Evolutionary conservation across 2,113 vertebrate species (phyloP), one percentile per base, ranked within the genome.

Genomic region (Cinclus mexicanus): DNA sequence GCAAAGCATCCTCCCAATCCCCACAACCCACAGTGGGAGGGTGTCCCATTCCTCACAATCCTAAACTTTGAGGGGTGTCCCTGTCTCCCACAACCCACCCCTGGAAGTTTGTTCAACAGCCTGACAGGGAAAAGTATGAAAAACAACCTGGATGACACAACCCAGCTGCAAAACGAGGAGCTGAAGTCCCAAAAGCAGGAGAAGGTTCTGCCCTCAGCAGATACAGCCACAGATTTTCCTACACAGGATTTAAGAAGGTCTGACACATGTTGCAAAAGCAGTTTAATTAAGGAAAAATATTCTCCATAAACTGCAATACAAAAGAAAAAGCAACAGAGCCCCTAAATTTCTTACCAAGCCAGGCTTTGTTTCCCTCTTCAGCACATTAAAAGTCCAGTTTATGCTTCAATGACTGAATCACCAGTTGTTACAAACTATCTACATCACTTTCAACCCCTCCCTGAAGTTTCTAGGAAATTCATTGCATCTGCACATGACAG

Each of bases 231-330:
- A 4, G 35, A 16, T 39, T 35, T 59, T 57, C 42, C 72, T 33
- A 7, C 0, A 0, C 0, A 37, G 10, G 33, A 17, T 59, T 82
- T 35, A 33, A 56, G 47, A 60, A 17, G 17, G 44, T 42, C 10
- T 52, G 47, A 59, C 47, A 47, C 8, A 12, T 0, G 0, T 15
- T 46, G 39, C 33, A 68, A 47, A 87, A 70, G 44, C 23, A 50
- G 35, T n/a, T 93, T 42, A 33, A 59, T 26, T 18, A 63, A 9
- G 16, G 20, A 25, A 70, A 87, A 84, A 52, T 20, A 15, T 14
- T 78, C 46, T 65, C n/a, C 44, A 55, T 12, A 17, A 72, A 24
- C 18, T 24, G 24, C 13, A 72, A 57, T 5, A 41, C 10, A 29
- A 57, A 57, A 64, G 5, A 65, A 82, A 80, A 82, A 74, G 9